A percentile compares a stretch with the other conserved stretches of the same genome.
Evolutionary conservation across 2,888 invertebrate species (phyloP).

Genomic region (Lochmaea capreae): DNA sequence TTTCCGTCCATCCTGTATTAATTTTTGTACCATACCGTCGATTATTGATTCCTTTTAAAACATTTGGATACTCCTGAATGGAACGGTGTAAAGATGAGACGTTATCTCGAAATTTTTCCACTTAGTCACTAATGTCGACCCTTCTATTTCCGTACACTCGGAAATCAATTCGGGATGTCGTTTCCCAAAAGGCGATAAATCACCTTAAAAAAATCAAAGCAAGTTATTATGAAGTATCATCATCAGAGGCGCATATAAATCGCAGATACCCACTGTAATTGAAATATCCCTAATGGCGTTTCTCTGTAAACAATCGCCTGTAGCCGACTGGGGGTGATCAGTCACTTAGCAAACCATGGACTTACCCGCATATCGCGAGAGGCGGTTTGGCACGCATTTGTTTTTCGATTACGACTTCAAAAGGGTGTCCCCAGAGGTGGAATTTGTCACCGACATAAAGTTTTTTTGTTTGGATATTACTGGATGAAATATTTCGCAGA

Average conservation of each 20-base stretch:
- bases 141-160: conserved; percentile 11
- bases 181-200: conserved; percentile 36
- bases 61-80: not conserved
- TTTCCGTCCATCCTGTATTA: too few species aligned
- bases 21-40: too few species aligned
- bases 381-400: conserved; percentile 24
- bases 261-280: conserved; percentile 58
- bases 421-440: conserved; percentile 22
- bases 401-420: conserved; percentile 17
- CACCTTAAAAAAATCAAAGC: conserved; percentile 45
- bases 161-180: conserved; percentile 26
- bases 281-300: conserved; percentile 67
- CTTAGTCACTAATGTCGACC: not conserved
- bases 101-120: not conserved
- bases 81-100: not conserved
- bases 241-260: conserved; percentile 41
- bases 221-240: conserved; percentile 49
- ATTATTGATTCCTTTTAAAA: too few species aligned
- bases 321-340: conserved; percentile 33
- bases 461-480: conserved; percentile 3
- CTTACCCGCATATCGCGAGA: conserved; percentile 6
- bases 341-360: conserved; percentile 28
- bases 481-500: not conserved
- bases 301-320: conserved; percentile 58
- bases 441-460: conserved; percentile 18